These are phyloP conservation scores for Cacatua alba DNA, from an alignment of 2,113 vertebrate genomes.

Conservation along the genomic window DNA sequence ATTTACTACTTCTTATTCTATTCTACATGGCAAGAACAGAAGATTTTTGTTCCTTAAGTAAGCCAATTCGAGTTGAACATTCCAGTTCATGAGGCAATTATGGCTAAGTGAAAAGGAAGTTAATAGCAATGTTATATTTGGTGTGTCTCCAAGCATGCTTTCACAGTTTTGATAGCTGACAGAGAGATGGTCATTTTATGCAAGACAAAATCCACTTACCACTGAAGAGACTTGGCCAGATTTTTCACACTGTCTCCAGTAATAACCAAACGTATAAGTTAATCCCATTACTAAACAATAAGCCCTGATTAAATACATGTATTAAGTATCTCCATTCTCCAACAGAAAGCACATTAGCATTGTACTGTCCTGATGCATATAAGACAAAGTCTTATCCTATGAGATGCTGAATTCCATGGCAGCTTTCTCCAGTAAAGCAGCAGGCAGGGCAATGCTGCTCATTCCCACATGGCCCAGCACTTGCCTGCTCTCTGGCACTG, in stretches of 20 bases:
- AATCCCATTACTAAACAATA: not conserved
- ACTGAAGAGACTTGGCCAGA: not conserved
- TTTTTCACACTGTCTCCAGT: not conserved
- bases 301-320: not conserved
- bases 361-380: not conserved
- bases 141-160: conserved; percentile 57
- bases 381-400: not conserved
- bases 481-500: not conserved
- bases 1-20: not conserved
- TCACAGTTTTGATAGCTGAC: conserved; percentile 62
- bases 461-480: not conserved
- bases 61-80: not conserved
- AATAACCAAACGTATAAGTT: not conserved
- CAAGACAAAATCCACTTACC: conserved; percentile 38
- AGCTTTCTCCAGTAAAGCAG: not conserved
- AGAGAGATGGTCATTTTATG: not conserved
- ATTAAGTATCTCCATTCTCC: not conserved
- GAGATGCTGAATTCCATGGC: not conserved
- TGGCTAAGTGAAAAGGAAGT: conserved; percentile 32
- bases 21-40: not conserved
- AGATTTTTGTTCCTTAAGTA: not conserved
- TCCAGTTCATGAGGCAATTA: conserved; percentile 39
- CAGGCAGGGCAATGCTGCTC: not conserved
- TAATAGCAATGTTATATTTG: conserved; percentile 60
- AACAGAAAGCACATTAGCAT: not conserved